These are phyloP conservation scores for Drosophila pectinifera DNA, from an alignment of 1,140 invertebrate genomes.

Conservation along the genomic window DNA sequence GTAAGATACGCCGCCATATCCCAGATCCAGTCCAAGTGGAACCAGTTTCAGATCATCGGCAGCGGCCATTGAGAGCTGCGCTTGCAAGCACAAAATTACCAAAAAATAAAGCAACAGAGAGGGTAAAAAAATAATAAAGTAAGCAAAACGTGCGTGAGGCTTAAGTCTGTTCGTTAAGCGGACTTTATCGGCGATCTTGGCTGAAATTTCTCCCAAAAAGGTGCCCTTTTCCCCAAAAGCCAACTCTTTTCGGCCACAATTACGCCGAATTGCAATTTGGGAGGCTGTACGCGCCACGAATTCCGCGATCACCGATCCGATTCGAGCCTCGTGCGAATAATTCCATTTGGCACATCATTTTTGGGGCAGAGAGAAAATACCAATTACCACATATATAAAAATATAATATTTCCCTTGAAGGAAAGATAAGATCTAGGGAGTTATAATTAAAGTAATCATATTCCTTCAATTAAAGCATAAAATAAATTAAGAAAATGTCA, in stretches of 20 bases:
- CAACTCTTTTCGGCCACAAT: slow-evolving; percentile 50
- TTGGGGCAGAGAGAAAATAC: slow-evolving; percentile 43
- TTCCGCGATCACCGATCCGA: slow-evolving; percentile 25
- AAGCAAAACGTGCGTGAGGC: slow-evolving; percentile 46
- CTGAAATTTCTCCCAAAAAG: slow-evolving; percentile 56
- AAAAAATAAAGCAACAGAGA: slow-evolving; percentile 10
- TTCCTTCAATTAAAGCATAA: not conserved
- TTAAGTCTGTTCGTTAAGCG: slow-evolving; percentile 64
- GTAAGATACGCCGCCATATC: slow-evolving; percentile 63
- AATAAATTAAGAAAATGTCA: not conserved
- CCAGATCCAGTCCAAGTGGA: slow-evolving; percentile 23
- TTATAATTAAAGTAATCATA: no score
- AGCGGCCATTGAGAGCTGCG: slow-evolving; percentile 63
- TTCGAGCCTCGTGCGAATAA: slow-evolving; percentile 37
- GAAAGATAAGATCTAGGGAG: no score
- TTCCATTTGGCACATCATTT: slow-evolving; percentile 69
- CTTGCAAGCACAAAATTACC: slow-evolving; percentile 61
- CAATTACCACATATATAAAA: slow-evolving; percentile 42
- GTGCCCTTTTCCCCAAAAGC: slow-evolving; percentile 10
- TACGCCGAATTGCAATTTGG: slow-evolving; percentile 66
- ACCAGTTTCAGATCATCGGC: slow-evolving; percentile 56
- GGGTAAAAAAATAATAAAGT: slow-evolving; percentile 25
- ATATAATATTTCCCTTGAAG: not conserved
- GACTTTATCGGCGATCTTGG: slow-evolving; percentile 62
- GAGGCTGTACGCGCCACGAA: slow-evolving; percentile 67